These are phyloP conservation scores for Rhorus exstirpatorius DNA, from an alignment of 2,888 invertebrate genomes.

Conservation along the genomic window DNA sequence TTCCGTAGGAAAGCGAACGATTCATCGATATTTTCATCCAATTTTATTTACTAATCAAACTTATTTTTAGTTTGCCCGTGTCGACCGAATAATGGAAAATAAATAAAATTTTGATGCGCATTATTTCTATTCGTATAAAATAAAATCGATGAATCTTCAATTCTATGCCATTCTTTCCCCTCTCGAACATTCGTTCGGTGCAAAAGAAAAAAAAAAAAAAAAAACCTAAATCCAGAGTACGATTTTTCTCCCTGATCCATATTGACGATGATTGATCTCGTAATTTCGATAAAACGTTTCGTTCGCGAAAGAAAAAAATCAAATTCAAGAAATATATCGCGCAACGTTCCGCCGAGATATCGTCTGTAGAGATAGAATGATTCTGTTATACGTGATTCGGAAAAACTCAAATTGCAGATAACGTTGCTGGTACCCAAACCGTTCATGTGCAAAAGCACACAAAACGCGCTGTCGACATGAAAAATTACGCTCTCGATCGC, in stretches of 20 bases:
- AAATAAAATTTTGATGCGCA: no score
- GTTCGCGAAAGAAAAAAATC: slow-evolving; percentile 47
- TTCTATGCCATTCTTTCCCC: neutral
- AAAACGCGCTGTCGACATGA: slow-evolving; percentile 64
- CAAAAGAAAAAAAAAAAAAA: neutral
- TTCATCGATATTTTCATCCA: no score
- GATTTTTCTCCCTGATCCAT: neutral
- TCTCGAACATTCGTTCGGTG: neutral
- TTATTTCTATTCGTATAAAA: neutral
- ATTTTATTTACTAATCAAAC: no score
- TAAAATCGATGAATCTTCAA: neutral
- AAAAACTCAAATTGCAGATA: slow-evolving; percentile 19
- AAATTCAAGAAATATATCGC: slow-evolving; percentile 40
- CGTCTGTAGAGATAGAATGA: slow-evolving; percentile 26
- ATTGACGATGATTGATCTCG: neutral
- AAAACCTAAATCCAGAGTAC: no score
- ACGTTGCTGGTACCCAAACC: slow-evolving; percentile 3
- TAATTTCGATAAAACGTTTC: slow-evolving; percentile 33
- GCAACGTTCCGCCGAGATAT: slow-evolving; percentile 36
- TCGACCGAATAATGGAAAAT: no score
- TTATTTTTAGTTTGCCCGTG: no score
- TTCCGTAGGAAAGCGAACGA: no score
- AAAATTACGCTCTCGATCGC: slow-evolving; percentile 66
- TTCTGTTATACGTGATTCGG: slow-evolving; percentile 47
- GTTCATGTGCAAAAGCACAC: neutral